phyloP scores from a whole-genome alignment of 2,113 vertebrate species.

The Vombatus ursinus region DNA sequence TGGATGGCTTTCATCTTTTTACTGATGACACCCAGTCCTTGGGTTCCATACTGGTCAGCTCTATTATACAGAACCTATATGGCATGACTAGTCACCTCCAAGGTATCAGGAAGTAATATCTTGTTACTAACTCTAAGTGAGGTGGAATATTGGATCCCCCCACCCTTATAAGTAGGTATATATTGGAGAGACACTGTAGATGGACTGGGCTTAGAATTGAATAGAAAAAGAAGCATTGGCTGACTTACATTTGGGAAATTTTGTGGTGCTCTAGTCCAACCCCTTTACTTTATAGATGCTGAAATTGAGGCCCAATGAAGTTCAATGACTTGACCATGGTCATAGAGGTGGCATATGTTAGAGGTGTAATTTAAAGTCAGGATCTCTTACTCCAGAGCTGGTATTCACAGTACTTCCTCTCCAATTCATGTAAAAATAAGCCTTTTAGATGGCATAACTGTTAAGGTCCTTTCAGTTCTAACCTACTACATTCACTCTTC shows the following conservation, averaged over 20 bases:
- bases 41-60: background rate
- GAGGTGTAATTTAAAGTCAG: background rate
- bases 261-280: background rate
- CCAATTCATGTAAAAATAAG: conserved; percentile 36
- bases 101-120: background rate
- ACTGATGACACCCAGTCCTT: background rate
- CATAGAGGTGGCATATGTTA: background rate
- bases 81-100: background rate
- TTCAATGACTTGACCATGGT: background rate
- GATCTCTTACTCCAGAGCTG: background rate
- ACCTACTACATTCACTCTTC: conserved; percentile 50
- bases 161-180: background rate
- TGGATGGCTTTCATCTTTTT: background rate
- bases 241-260: background rate
- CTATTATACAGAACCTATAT: background rate
- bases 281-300: background rate
- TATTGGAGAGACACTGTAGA: background rate
- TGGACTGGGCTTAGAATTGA: background rate
- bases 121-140: background rate
- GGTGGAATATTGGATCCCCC: background rate
- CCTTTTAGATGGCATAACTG: background rate
- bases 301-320: background rate
- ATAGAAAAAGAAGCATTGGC: background rate
- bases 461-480: background rate
- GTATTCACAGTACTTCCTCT: background rate